These are phyloP conservation scores for Hormiphora californensis DNA, from an alignment of 37 sponge, comb jelly and placozoan genomes.

Conservation along the genomic window DNA sequence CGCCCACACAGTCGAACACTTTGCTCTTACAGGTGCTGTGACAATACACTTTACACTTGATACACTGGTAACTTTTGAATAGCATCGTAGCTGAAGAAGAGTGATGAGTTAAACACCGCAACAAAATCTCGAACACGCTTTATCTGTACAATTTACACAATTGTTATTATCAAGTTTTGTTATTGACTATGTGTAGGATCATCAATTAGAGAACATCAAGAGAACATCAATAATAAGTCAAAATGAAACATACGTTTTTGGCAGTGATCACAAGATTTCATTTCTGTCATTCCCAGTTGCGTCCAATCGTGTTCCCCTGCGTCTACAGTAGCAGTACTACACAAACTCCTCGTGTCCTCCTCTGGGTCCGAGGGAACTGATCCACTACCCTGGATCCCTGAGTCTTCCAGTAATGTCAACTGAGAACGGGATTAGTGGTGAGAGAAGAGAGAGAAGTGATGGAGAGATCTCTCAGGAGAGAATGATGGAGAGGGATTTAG, in stretches of 20 bases:
- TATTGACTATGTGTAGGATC: too few relatives aligned
- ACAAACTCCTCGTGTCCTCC: slow-evolving; percentile 6
- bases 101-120: too few relatives aligned
- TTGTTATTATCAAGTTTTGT: too few relatives aligned
- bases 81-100: slow-evolving; percentile 30
- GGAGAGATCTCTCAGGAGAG: too few relatives aligned
- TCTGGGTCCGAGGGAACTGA: not conserved
- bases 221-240: not conserved
- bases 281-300: slow-evolving; percentile 52
- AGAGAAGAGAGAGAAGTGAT: too few relatives aligned
- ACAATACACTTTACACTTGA: not conserved
- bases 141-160: too few relatives aligned
- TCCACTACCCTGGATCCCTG: not conserved
- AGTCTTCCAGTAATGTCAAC: slow-evolving; percentile 10
- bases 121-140: too few relatives aligned
- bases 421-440: too few relatives aligned
- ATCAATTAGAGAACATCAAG: not conserved
- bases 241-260: slow-evolving; percentile 51
- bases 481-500: too few relatives aligned
- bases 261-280: slow-evolving; percentile 52
- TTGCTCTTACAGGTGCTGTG: slow-evolving; percentile 1
- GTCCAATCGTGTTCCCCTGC: slow-evolving; percentile 39
- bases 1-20: slow-evolving; percentile 46
- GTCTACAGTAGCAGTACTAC: not conserved
- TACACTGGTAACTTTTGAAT: slow-evolving; percentile 7